Evolutionary conservation across 2,797 vertebrate species (phyloP), one percentile per base, ranked within the genome.

Genomic region (Gallinago stenura): DNA sequence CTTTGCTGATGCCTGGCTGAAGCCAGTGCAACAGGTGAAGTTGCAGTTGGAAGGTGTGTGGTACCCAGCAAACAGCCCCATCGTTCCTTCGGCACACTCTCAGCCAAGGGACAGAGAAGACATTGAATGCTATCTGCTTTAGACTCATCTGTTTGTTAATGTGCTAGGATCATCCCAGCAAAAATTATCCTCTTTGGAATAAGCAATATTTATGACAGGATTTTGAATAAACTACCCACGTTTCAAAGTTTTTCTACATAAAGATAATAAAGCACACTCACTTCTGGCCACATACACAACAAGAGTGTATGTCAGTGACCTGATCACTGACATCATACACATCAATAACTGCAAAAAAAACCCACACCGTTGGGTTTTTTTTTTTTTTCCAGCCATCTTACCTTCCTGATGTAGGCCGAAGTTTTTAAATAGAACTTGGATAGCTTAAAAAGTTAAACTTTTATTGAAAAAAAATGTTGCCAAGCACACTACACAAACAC

Each of bases 401-500:
- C 57, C 50, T 57, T 64, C 57, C 30, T 15, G 9, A 20, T 45
- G 39, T 84, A 93, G 19, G 35, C 16, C 16, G 9, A 51, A 72
- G 48, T 78, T 91, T 66, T 66, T 35, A 73, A 72, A 69, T 1
- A 48, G 15, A 88, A 48, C 50, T 65, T 85, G 28, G 43, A 86
- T 14, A 72, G 35, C 60, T 92, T 58, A 66, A 65, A 43, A 79
- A 90, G 33, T 70, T 71, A 68, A 91, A 46, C 15, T 68, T 95
- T 19, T 31, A 73, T 35, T 84, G 83, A 91, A 83, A 93, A 58
- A 58, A 93, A 87, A 88, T 12, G 58, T n/a, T 93, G 88, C 88
- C 77, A 93, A 90, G 80, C 62, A 87, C 21, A 37, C 62, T 76
- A 86, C 84, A 85, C 75, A 85, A 95, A 90, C 53, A 91, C 16